Evolutionary conservation across 2,113 vertebrate species (phyloP), one percentile per base, ranked within the genome.

Genomic region (Rhinopithecus roxellana): DNA sequence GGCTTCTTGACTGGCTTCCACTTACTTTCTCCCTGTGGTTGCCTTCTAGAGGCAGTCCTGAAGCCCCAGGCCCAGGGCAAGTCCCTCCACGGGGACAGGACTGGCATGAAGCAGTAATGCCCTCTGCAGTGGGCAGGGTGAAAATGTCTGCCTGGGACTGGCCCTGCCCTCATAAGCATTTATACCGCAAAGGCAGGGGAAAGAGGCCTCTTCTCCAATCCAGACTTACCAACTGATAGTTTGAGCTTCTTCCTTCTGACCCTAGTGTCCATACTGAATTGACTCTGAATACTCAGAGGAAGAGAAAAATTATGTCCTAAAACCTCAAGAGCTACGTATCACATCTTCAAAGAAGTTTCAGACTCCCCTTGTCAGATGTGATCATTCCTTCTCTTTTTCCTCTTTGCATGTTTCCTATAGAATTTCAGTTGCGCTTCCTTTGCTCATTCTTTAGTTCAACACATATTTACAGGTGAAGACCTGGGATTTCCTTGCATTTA

Each of bases 401-500:
- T 25, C 20, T 48, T 11, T 20, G 23, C 2, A 0, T 17, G 1
- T n/a, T 32, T 32, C 25, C n/a, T 7, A 1, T 7, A 14, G 69
- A 27, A 67, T 22, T 61, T 18, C 92, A 7, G 1, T 13, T 87
- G 25, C 10, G 2, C 9, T 59, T n/a, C 43, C 32, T 35, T 35
- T 7, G 27, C 22, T 93, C 64, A 48, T 59, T 5, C 27, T 83
- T 69, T 50, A 27, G 50, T 35, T 95, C 23, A 69, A 57, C 12
- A 32, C 9, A 5, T 59, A 57, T 11, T 75, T 80, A 18, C 7
- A 85, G 52, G 57, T 14, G 38, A 64, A 40, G 14, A 59, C 10
- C 23, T 14, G 9, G 6, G 3, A 35, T 48, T 75, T 59, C 55
- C 55, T 78, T 22, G 57, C 48, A 43, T 92, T 88, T 81, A 30